Evolutionary conservation across 2,797 vertebrate genomes (phyloP), one percentile per base, ranked within the genome.

Genomic region (Diplodus puntazzo): DNA sequence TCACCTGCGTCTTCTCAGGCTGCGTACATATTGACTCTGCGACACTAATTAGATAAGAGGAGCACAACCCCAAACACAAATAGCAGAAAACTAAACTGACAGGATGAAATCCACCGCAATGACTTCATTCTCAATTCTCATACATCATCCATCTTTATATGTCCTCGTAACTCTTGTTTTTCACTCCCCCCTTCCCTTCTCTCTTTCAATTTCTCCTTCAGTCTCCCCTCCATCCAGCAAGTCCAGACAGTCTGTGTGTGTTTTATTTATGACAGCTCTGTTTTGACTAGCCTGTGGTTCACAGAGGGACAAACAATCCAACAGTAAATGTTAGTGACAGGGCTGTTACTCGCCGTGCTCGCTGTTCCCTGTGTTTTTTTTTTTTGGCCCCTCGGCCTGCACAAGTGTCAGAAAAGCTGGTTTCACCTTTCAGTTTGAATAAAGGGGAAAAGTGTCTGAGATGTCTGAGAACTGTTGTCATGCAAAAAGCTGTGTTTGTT

Each of bases 311-410:
- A 75, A 71, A 84, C 84, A 89, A 76, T 52, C 67, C 61, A 87
- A 79, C 81, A 74, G 75, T 88, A 87, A 93, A 86, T 52, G 79
- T 81, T 54, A 77, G 79, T 90, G 92, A 92, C 88, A 88, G 74
- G 45, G 14, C 77, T 84, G 77, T 82, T 76, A 76, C 79, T 48
- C 65, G 75, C 78, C 25, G 46, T 60, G 75, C 34, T 82, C 54
- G 4, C 4, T 58, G 77, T 58, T 76, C 66, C 20, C 57, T 69
- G 53, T 16, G 65, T n/a, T n/a, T n/a, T n/a, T n/a, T 11, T 17
- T 20, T 17, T 43, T 20, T 1, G 43, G 45, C 69, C 75, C 49
- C 43, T 60, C 57, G 14, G 71, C 54, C 73, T 85, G 65, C 75
- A 78, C 73, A 64, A 69, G 86, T 79, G 83, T 85, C 75, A 74